phyloP scores from a whole-genome alignment of 2,113 vertebrate species.

The Muscicapa adusta region DNA sequence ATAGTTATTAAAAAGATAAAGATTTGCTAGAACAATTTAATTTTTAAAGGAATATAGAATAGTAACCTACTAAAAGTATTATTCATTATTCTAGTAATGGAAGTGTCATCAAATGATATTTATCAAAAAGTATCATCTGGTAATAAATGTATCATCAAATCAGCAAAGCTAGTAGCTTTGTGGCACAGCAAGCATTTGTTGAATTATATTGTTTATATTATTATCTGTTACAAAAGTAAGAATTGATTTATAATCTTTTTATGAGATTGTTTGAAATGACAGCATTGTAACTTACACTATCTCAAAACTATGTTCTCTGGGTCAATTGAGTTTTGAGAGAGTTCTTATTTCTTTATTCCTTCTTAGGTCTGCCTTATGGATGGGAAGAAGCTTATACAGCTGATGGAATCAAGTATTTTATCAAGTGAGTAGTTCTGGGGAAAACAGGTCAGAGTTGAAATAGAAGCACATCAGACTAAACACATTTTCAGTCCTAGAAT shows the following conservation, averaged over 20 bases:
- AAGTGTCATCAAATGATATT: not conserved
- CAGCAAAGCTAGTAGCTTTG: not conserved
- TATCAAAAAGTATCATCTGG: not conserved
- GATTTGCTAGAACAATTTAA: not conserved
- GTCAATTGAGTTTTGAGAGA: not conserved
- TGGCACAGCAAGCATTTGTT: not conserved
- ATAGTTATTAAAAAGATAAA: not conserved
- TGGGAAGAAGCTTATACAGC: conserved; percentile 91
- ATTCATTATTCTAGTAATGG: not conserved
- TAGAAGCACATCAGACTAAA: not conserved
- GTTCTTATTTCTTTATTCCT: conserved; percentile 24
- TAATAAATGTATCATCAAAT: not conserved
- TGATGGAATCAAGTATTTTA: conserved; percentile 90
- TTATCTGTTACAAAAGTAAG: not conserved
- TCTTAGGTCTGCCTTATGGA: conserved; percentile 84
- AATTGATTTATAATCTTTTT: not conserved
- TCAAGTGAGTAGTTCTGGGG: conserved; percentile 85
- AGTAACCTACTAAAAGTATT: not conserved
- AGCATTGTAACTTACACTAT: not conserved
- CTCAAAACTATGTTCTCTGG: not conserved
- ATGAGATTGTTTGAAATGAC: not conserved
- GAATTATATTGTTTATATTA: not conserved
- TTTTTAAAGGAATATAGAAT: not conserved
- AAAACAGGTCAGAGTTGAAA: conserved; percentile 28
- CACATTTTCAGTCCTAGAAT: not conserved